phyloP scores from a whole-genome alignment of 37 sponge, comb jelly and placozoan genomes.

The Trichoplax adhaerens region DNA sequence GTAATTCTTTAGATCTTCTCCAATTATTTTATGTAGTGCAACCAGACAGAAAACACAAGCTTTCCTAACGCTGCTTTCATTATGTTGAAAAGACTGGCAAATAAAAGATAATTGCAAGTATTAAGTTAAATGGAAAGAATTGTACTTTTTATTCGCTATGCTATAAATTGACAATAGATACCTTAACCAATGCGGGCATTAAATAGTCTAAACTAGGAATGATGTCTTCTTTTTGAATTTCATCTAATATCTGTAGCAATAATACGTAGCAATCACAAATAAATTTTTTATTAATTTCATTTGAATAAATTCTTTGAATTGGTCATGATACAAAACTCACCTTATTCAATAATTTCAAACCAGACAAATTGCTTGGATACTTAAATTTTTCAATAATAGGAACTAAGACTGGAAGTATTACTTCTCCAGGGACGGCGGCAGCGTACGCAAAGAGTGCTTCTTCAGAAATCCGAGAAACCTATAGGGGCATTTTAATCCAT shows the following conservation, averaged over 20 bases:
- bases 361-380: conserved; percentile 36
- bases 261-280: no score
- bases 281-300: no score
- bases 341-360: conserved; percentile 54
- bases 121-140: no score
- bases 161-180: no score
- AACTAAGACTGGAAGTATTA: conserved; percentile 21
- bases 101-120: no score
- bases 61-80: conserved; percentile 64
- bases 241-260: no score
- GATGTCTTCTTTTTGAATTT: no score
- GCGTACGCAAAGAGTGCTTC: conserved; percentile 45
- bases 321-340: conserved; percentile 9
- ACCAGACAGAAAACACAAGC: conserved; percentile 88
- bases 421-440: conserved; percentile 25
- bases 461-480: conserved; percentile 55
- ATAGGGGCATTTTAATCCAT: background rate
- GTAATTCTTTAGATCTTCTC: conserved; percentile 39
- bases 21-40: conserved; percentile 49
- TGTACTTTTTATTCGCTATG: no score
- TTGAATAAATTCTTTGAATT: no score
- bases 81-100: conserved; percentile 38
- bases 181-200: no score
- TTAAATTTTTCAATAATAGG: conserved; percentile 37
- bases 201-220: no score